Base-by-base conservation (phyloP, 2,797 vertebrate species). In the Yasuhikotakia modesta region DNA sequence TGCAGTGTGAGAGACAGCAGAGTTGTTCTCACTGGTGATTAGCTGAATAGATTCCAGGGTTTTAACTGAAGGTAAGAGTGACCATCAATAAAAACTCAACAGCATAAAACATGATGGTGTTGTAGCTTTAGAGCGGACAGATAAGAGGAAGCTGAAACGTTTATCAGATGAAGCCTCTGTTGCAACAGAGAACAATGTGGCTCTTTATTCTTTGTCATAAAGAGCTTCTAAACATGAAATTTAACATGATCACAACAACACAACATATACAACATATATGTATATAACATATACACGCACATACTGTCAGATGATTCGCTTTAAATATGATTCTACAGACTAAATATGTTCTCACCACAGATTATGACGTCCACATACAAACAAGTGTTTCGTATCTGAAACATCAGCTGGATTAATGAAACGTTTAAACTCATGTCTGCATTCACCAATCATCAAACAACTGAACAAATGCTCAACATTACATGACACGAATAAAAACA, bases 91-190 rank as follows among this genome's bases (percentile, higher is more conserved):
- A n/a, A n/a, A n/a, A n/a, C n/a, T n/a, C 11, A 17, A 50, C 46
- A 16, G 4, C 12, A 50, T n/a, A n/a, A n/a, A n/a, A n/a, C 7
- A 39, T 43, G 60, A 73, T 5, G 27, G n/a, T 32, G 17, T 8
- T 17, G 1, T 73, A 48, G 22, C 46, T 24, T 0, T 1, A 2
- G n/a, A n/a, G n/a, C 61, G 27, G n/a, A 39, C 30, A 43, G 32
- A 43, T 11, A 68, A 58, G 52, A 27, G 64, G 73, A 76, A 76
- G 64, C 73, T 58, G 50, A 65, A 73, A 22, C 46, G 0, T 24
- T 52, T n/a, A n/a, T n/a, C n/a, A n/a, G n/a, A n/a, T n/a, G n/a
- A n/a, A n/a, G n/a, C n/a, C n/a, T n/a, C n/a, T n/a, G n/a, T n/a
- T n/a, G n/a, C n/a, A n/a, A n/a, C n/a, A n/a, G n/a, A n/a, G n/a